phyloP scores from a whole-genome alignment of 2,113 vertebrate species.

The Pseudorectes ferrugineus region DNA sequence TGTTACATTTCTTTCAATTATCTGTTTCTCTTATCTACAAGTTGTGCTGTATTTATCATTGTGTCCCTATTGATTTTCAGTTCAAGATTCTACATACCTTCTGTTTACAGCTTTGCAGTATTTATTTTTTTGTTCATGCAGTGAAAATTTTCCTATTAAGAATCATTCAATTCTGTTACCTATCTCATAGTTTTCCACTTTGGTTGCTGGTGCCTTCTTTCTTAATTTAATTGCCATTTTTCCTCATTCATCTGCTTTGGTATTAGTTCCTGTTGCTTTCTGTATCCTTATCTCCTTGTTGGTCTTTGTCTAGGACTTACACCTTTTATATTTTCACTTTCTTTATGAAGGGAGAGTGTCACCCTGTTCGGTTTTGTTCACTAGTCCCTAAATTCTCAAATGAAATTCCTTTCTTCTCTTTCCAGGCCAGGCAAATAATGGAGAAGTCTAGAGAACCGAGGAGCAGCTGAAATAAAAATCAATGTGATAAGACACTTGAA shows the following conservation, averaged over 20 bases:
- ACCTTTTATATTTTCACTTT: neutral
- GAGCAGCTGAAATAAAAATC: neutral
- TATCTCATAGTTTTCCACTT: neutral
- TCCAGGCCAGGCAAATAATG: neutral
- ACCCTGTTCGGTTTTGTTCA: neutral
- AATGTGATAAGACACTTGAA: neutral
- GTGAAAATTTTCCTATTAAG: neutral
- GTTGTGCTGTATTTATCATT: neutral
- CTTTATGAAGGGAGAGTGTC: neutral
- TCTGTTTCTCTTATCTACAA: neutral
- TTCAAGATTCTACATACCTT: neutral
- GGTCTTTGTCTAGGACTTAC: neutral
- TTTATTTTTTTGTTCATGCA: neutral
- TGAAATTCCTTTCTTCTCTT: neutral
- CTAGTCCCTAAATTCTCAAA: neutral
- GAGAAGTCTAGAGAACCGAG: neutral
- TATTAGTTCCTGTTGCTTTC: neutral
- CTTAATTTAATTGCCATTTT: neutral
- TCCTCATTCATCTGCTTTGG: neutral
- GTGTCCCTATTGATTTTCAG: neutral
- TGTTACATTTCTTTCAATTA: too few species aligned
- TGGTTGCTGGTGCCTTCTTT: neutral
- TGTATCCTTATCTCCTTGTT: neutral
- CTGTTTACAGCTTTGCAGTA: neutral
- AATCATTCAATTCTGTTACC: neutral